Evolutionary conservation across 2,113 vertebrate genomes (phyloP), one percentile per base, ranked within the genome.

Genomic region (Phylloscopus trochilus): DNA sequence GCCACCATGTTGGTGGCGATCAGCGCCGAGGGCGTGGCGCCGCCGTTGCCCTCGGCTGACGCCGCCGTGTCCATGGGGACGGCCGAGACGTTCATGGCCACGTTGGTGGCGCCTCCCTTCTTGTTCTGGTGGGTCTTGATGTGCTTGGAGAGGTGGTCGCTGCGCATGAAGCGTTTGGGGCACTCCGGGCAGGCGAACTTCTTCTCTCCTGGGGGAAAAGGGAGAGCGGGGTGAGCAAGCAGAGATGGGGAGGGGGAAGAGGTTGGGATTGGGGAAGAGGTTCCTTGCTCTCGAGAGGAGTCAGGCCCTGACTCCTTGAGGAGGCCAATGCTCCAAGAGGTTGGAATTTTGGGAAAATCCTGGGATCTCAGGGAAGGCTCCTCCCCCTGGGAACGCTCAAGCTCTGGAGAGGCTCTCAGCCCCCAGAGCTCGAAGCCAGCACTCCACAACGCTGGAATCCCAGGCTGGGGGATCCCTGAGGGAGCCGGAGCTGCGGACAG

Each of bases 151-250:
- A 99, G 98, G 95, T 99, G 99, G 96, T 99, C 99, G 23, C 99
- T 99, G 95, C 99, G 98, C 99, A 99, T 99, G 97, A 99, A 99
- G 93, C 99, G 99, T 95, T 99, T 99, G 77, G 99, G 99, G 92
- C 99, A 99, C 89, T 99, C 98, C 0, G 98, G 83, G 68, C 99
- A 99, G 13, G 96, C 95, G 95, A 99, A 99, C 53, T 98, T 99
- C 97, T 99, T 99, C 96, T 99, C 99, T 56, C 99, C 99, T 99
- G 91, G 19, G 39, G 9, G 59, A 33, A 12, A 1, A 15, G 13
- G 20, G 26, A 51, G 1, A 28, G 6, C 0, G 5, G 5, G 2
- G 11, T 56, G 35, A 80, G 75, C 30, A 39, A 5, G 56, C 4
- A 21, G 56, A 37, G 59, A 19, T 9, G n/a, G 35, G n/a, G 6